These are phyloP conservation scores for Pachypeltis micranthus DNA, from an alignment of 1,140 invertebrate genomes.

Conservation along the genomic window DNA sequence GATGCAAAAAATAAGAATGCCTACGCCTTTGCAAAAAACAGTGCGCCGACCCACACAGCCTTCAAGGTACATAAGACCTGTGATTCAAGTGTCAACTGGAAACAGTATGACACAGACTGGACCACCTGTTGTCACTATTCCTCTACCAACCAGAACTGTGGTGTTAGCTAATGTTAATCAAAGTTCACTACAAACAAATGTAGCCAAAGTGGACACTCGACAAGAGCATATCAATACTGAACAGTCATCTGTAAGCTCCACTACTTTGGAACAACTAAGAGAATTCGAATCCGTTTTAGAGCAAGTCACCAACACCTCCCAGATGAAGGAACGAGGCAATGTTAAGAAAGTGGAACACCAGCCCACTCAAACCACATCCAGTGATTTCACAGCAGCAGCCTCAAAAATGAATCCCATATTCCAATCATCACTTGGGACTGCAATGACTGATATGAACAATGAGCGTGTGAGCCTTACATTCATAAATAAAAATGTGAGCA, in stretches of 20 bases:
- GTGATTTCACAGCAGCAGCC: conserved; percentile 12
- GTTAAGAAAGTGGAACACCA: conserved; percentile 30
- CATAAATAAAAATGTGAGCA: conserved; percentile 8
- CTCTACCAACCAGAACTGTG: conserved; percentile 29
- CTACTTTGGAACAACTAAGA: conserved; percentile 59
- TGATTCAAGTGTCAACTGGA: conserved; percentile 40
- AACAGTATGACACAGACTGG: conserved; percentile 15
- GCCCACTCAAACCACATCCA: conserved; percentile 14
- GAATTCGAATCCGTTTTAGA: conserved; percentile 73
- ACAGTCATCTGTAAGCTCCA: conserved; percentile 40
- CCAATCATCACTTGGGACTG: conserved; percentile 19
- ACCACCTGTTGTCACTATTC: conserved; percentile 32
- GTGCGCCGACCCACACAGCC: conserved; percentile 8
- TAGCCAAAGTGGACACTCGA: conserved; percentile 37
- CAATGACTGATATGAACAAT: conserved; percentile 22
- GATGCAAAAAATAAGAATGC: conserved; percentile 13
- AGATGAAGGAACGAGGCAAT: conserved; percentile 52
- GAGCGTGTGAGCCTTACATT: conserved; percentile 25
- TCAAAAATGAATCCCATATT: conserved; percentile 20
- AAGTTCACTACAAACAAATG: conserved; percentile 32
- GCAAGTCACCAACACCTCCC: conserved; percentile 41
- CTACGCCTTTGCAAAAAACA: conserved; percentile 18
- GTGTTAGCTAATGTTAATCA: conserved; percentile 36
- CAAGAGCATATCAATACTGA: conserved; percentile 24
- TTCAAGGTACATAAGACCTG: conserved; percentile 40